Evolutionary conservation across 1,140 invertebrate species (phyloP), one percentile per base, ranked within the genome.

Genomic region (Adelges cooleyi): DNA sequence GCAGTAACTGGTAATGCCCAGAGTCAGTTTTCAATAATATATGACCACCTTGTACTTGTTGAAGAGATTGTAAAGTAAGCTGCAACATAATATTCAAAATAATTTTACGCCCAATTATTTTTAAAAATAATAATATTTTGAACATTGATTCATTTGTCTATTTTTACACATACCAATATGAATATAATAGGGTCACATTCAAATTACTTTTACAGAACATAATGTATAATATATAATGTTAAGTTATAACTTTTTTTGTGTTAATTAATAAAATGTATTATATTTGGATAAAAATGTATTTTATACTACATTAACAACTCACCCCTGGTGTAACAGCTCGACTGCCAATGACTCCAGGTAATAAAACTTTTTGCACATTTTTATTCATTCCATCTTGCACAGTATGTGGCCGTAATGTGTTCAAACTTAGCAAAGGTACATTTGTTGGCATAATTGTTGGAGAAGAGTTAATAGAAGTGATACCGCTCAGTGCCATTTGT

Each of bases 21-120:
- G 90, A 93, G 79, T 96, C 92, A 73, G 92, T 95, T 80, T 95
- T 94, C 72, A 96, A 78, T 69, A 95, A 80, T 71, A 95, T 80
- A 77, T 90, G 87, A 71, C 87, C 86, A 75, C 83, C 89, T 77
- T 85, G 86, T 74, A 85, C 90, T 72, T 84, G 84, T 78, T 84
- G 87, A 70, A 89, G 82, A 74, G 82, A 84, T 78, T 87, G 89
- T 68, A 89, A 80, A 75, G 85, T 65, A 49, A 65, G 42, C 59
- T 49, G 36, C 0, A 42, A 27, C n/a, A 25, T n/a, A n/a, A n/a
- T n/a, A n/a, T n/a, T n/a, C n/a, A n/a, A n/a, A n/a, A n/a, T n/a
- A n/a, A n/a, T n/a, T n/a, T n/a, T n/a, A n/a, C n/a, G n/a, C n/a
- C n/a, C n/a, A n/a, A n/a, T n/a, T n/a, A n/a, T n/a, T n/a, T n/a